A percentile compares a stretch with the other conserved stretches of the same genome.
These are phyloP conservation scores for Cryptotis parvus DNA, from an alignment of 2,113 vertebrate genomes.

Conservation along the genomic window DNA sequence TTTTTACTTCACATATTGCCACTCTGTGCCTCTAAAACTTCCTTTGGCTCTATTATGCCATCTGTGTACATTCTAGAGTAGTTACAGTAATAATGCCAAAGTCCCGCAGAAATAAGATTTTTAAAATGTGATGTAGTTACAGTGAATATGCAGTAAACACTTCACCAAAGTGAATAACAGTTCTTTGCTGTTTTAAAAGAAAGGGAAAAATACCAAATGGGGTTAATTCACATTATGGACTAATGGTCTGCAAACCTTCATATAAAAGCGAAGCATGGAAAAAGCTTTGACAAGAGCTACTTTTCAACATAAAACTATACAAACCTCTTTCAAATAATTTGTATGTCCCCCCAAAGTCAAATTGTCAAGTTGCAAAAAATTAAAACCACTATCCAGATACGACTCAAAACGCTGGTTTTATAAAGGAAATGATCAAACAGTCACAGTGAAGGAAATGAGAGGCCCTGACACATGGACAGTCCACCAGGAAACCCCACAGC, in stretches of 20 bases:
- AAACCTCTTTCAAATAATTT: conserved; percentile 77
- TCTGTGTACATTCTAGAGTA: conserved; percentile 74
- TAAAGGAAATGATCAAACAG: conserved; percentile 70
- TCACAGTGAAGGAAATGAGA: conserved; percentile 61
- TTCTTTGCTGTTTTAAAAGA: conserved; percentile 75
- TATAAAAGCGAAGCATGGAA: conserved; percentile 76
- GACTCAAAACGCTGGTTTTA: conserved; percentile 65
- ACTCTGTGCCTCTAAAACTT: conserved; percentile 67
- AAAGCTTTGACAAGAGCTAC: conserved; percentile 77
- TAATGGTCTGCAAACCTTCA: conserved; percentile 75
- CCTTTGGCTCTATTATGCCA: conserved; percentile 77
- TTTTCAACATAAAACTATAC: conserved; percentile 75
- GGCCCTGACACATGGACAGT: conserved; percentile 56
- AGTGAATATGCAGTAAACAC: conserved; percentile 75
- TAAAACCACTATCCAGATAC: conserved; percentile 68
- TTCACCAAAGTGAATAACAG: conserved; percentile 77
- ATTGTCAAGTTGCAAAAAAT: conserved; percentile 75
- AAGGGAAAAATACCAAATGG: conserved; percentile 78
- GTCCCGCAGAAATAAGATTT: conserved; percentile 76
- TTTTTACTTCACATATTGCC: conserved; percentile 75
- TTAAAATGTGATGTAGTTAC: conserved; percentile 75
- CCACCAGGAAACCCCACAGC: neutral
- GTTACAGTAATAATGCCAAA: conserved; percentile 75
- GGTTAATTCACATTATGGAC: conserved; percentile 82
- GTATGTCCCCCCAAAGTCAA: conserved; percentile 58